Conservation (phyloP, 2,888 invertebrate species). For the Sarcophaga carnaria region DNA sequence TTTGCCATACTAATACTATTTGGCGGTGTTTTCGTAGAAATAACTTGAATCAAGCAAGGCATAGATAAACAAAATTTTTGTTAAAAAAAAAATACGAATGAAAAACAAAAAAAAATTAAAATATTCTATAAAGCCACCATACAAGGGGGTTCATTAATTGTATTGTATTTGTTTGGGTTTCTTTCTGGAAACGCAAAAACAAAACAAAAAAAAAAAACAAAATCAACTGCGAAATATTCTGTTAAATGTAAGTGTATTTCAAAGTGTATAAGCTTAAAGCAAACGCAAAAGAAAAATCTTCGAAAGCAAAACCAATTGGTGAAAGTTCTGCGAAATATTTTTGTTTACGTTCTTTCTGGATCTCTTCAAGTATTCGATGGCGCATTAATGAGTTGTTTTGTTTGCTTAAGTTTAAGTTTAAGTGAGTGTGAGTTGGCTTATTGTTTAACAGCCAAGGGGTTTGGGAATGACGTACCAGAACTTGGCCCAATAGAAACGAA, state of each 20-base stretch:
- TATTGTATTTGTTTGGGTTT: no score
- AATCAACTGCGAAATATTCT: background rate
- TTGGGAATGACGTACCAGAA: background rate
- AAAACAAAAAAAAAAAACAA: constrained; percentile 3
- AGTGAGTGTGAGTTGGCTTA: constrained; percentile 22
- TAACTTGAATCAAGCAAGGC: constrained; percentile 26
- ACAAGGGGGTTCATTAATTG: no score
- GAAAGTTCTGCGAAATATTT: constrained; percentile 76
- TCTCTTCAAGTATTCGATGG: constrained; percentile 38
- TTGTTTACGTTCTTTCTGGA: constrained; percentile 75
- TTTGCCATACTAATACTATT: constrained; percentile 2
- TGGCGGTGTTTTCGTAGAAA: constrained; percentile 55
- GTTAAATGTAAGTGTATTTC: background rate
- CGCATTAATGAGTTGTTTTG: constrained; percentile 61
- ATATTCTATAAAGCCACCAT: background rate
- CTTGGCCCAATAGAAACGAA: constrained; percentile 43
- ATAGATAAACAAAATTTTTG: constrained; percentile 26
- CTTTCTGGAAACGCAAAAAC: background rate
- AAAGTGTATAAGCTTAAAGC: constrained; percentile 14
- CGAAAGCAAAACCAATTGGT: constrained; percentile 81
- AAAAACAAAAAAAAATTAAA: background rate
- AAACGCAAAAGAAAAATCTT: constrained; percentile 71
- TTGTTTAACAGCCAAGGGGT: constrained; percentile 24
- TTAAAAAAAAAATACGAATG: background rate
- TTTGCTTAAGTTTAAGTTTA: constrained; percentile 26